Evolutionary conservation across 2,113 vertebrate genomes (phyloP), one percentile per base, ranked within the genome.

Genomic region (Sterna hirundo): DNA sequence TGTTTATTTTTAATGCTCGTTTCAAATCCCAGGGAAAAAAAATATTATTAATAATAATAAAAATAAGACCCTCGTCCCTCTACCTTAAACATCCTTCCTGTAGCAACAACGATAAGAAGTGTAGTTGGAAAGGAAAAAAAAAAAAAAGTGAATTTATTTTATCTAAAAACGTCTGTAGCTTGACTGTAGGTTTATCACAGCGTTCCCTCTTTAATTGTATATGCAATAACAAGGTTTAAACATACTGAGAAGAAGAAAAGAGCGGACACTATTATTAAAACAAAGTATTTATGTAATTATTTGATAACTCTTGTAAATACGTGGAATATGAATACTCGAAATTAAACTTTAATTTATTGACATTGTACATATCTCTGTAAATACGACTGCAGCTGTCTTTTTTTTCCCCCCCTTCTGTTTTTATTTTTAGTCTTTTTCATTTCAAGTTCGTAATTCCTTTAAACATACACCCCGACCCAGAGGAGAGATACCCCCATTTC

Each of bases 271-370:
- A 99, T 98, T 98, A 98, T 99, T 98, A 98, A 98, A 99, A 98
- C 99, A 99, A 99, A 99, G 99, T 99, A 99, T 99, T 99, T 99
- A 99, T 99, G 99, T 99, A 99, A 99, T 99, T 99, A 99, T 99
- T 99, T 99, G 99, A 98, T 99, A 99, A 99, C 99, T 98, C 98
- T 96, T 99, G 99, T 99, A 99, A 99, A 99, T 99, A 99, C 97
- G 97, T 98, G 98, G 98, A 98, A 98, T 98, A 99, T 98, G 99
- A 98, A 98, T 99, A 99, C 99, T 98, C 96, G 94, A 99, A 99
- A 98, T 98, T 98, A 98, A 99, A 98, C 98, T 98, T 99, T 99
- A 99, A 99, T 99, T 99, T 99, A 99, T 99, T 99, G 98, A 99
- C 98, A 97, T 96, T 99, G 98, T 99, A 99, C 91, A 99, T 99